Conservation (phyloP, 2,113 vertebrate genomes). For the Suricata suricatta region DNA sequence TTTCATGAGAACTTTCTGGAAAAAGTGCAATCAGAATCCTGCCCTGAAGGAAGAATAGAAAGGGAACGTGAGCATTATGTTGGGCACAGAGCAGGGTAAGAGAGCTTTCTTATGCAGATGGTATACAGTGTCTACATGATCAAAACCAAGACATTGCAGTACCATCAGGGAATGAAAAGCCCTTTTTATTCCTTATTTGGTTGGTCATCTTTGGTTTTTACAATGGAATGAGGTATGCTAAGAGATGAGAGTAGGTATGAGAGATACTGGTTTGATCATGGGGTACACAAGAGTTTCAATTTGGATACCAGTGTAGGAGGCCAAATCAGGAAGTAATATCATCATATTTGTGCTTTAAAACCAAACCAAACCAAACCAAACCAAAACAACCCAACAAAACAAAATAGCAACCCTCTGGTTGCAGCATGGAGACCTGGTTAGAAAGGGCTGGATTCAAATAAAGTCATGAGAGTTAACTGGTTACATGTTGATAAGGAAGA, state of each 20-base stretch:
- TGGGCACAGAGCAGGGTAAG: not conserved
- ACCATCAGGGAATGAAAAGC: too few relatives aligned
- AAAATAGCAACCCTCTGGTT: not conserved
- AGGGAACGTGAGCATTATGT: fast-evolving
- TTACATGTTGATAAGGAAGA: not conserved
- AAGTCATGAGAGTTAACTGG: not conserved
- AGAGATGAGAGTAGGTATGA: not conserved
- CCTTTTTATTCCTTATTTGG: not conserved
- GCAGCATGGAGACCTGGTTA: not conserved
- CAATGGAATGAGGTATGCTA: not conserved
- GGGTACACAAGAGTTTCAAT: not conserved
- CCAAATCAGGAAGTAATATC: not conserved
- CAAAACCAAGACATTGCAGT: not conserved
- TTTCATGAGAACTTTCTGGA: not conserved
- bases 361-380: not conserved
- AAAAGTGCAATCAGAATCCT: not conserved
- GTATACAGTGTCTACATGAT: fast-evolving
- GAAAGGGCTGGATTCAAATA: not conserved
- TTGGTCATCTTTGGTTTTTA: not conserved
- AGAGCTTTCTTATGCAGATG: not conserved
- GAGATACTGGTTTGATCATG: not conserved
- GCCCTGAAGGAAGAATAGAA: not conserved
- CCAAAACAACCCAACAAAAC: too few relatives aligned
- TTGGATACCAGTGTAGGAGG: not conserved
- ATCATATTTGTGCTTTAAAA: not conserved